Conservation (phyloP, 2,797 vertebrate species). For the Lophius americanus region DNA sequence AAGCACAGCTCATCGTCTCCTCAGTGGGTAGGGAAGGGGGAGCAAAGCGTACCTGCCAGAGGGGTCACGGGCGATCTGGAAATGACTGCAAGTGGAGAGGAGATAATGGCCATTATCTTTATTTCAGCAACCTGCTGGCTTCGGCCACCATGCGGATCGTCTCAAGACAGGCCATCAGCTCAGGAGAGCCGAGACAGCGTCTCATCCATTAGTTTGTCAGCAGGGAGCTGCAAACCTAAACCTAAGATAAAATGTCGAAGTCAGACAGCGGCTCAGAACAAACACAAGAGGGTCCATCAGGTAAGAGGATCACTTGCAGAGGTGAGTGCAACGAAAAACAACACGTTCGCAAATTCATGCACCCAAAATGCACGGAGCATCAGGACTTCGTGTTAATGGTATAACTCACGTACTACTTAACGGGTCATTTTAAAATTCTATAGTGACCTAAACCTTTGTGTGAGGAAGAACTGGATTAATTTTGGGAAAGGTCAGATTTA, state of each 20-base stretch:
- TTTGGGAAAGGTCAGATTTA: too few relatives aligned
- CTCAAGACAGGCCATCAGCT: constrained; percentile 46
- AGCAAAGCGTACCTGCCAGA: constrained; percentile 37
- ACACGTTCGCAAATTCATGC: too few relatives aligned
- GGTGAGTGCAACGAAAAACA: constrained; percentile 10
- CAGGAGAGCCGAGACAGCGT: constrained; percentile 20
- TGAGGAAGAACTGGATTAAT: too few relatives aligned
- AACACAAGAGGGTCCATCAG: constrained; percentile 19
- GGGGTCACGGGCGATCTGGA: constrained; percentile 52
- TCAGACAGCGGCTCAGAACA: constrained; percentile 14
- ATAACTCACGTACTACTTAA: too few relatives aligned
- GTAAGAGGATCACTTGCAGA: constrained; percentile 13
- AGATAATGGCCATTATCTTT: constrained; percentile 70
- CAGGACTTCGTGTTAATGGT: too few relatives aligned
- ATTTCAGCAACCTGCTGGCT: constrained; percentile 59
- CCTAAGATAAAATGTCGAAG: constrained; percentile 38
- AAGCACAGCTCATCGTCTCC: constrained; percentile 23
- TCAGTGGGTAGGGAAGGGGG: constrained; percentile 25
- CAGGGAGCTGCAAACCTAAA: constrained; percentile 40
- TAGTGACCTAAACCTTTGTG: too few relatives aligned
- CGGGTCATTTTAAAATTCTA: too few relatives aligned
- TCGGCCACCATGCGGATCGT: constrained; percentile 24
- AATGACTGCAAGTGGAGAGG: constrained; percentile 55
- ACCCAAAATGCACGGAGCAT: too few relatives aligned
- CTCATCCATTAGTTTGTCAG: constrained; percentile 61